A percentile compares a stretch with the other conserved stretches of the same genome.
Conservation (phyloP, 1,140 invertebrate species). For the Calosoma granatense region DNA sequence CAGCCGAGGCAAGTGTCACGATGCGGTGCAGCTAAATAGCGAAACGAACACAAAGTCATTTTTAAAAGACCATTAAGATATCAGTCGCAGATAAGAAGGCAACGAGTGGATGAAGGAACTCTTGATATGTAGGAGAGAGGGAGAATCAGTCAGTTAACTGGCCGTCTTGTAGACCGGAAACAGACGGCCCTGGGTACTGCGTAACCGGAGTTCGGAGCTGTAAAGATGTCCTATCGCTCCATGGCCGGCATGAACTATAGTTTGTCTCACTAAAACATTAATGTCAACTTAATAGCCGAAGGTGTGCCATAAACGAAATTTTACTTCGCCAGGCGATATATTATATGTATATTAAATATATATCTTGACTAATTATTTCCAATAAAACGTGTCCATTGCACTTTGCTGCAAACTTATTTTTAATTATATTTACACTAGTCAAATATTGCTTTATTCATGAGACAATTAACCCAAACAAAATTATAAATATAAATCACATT, state of each 20-base stretch:
- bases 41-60: conserved; percentile 8
- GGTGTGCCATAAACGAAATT: background rate
- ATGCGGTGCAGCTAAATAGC: background rate
- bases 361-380: no score
- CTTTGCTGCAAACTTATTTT: no score
- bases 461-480: no score
- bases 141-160: background rate
- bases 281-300: background rate
- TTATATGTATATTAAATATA: no score
- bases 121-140: no score
- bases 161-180: background rate
- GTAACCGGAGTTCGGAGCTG: background rate
- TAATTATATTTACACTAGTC: no score
- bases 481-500: no score
- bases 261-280: conserved; percentile 1
- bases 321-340: no score
- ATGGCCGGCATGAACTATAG: background rate
- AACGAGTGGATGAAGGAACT: background rate
- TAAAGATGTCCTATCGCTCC: background rate
- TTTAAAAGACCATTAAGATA: conserved; percentile 9
- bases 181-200: background rate
- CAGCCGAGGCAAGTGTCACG: no score
- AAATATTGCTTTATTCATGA: no score
- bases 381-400: no score
- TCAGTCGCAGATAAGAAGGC: background rate